Evolutionary conservation across 2,113 vertebrate species (phyloP).

Genomic region (Telmatochromis bifrenatus): DNA sequence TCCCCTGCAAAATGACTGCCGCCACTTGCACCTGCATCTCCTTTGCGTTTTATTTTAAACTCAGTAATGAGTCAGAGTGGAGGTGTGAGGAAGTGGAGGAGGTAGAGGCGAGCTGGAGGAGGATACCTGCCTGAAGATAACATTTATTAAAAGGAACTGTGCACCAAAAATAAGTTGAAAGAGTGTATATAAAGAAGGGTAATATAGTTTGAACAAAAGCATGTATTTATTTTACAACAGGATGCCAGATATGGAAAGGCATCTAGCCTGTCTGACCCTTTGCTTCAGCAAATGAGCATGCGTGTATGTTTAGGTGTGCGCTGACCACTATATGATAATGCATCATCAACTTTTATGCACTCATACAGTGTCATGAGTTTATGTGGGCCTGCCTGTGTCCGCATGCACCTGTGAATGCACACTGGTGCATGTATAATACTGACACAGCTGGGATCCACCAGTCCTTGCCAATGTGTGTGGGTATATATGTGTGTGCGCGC

Average conservation of each 20-base stretch:
- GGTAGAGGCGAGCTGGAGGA: background rate
- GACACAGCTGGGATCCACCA: conserved; percentile 39
- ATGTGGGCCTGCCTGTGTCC: background rate
- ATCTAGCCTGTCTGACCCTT: background rate
- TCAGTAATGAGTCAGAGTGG: conserved; percentile 46
- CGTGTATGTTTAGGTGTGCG: background rate
- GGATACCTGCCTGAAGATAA: conserved; percentile 13
- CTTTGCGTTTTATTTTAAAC: conserved; percentile 48
- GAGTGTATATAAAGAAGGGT: background rate
- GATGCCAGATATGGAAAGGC: background rate
- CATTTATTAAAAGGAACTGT: conserved; percentile 1
- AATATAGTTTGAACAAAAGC: background rate
- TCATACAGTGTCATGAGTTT: background rate
- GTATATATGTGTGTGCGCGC: background rate
- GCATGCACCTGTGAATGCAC: conserved; percentile 17
- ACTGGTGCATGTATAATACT: conserved; percentile 12
- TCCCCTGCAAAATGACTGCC: background rate
- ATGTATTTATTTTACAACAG: background rate
- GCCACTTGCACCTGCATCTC: conserved; percentile 38
- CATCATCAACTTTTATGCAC: background rate
- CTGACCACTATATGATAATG: background rate
- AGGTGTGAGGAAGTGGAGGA: conserved; percentile 21
- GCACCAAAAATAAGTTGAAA: conserved; percentile 2
- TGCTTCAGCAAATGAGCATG: background rate
- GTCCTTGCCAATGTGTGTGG: background rate